These are phyloP conservation scores for Todiramphus chloris DNA, from an alignment of 2,113 vertebrate species.

Conservation along the genomic window DNA sequence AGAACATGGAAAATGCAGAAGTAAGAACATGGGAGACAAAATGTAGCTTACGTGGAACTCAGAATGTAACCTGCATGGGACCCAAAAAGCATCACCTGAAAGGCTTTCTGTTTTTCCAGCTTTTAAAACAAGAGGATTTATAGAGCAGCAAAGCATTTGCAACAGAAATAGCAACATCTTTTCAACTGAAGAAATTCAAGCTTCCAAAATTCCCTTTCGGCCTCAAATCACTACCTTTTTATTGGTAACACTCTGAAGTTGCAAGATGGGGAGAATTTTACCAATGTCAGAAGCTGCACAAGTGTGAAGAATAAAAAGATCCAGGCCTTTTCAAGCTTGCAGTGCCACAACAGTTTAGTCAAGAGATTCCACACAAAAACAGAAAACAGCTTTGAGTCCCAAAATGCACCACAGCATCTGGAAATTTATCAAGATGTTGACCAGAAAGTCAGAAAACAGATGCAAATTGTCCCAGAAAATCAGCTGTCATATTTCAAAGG, in stretches of 20 bases:
- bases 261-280: background rate
- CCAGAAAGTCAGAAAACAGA: background rate
- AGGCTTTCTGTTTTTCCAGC: background rate
- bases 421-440: background rate
- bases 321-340: background rate
- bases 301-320: background rate
- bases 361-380: background rate
- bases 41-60: fast-evolving
- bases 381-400: background rate
- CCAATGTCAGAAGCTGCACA: background rate
- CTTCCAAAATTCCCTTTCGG: background rate
- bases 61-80: fast-evolving
- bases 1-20: background rate
- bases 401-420: background rate
- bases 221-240: background rate
- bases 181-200: background rate
- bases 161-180: background rate
- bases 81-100: background rate
- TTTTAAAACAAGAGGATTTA: background rate
- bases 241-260: background rate
- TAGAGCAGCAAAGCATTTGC: background rate
- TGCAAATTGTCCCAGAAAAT: background rate
- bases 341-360: background rate
- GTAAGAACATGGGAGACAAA: background rate
- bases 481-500: background rate